phyloP scores from a whole-genome alignment of 2,797 vertebrate species.

The Tokudaia muenninki region DNA sequence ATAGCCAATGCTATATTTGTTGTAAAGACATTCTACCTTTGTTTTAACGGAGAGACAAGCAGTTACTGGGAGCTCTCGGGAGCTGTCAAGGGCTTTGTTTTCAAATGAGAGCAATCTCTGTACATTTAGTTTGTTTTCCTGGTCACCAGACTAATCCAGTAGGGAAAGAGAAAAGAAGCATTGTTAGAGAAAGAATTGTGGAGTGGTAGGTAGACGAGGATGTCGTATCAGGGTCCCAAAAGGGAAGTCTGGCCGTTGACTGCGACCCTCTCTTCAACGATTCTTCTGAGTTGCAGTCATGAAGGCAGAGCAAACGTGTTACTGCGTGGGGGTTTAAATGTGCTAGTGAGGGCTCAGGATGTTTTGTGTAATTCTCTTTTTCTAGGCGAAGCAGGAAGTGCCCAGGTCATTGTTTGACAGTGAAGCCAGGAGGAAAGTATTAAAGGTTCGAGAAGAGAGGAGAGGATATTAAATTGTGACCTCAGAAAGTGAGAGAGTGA shows the following conservation, averaged over 20 bases:
- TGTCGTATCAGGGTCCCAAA: neutral
- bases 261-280: neutral
- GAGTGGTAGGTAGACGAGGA: neutral
- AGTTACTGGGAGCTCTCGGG: neutral
- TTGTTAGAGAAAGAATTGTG: neutral
- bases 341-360: neutral
- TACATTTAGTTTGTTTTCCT: conserved; percentile 36
- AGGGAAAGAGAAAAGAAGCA: neutral
- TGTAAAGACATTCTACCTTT: conserved; percentile 6
- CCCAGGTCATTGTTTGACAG: conserved; percentile 4
- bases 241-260: conserved; percentile 3
- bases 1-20: neutral
- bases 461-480: conserved; percentile 46
- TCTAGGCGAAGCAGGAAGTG: conserved; percentile 25
- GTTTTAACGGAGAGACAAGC: neutral
- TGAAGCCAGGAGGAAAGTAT: conserved; percentile 6
- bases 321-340: neutral
- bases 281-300: neutral
- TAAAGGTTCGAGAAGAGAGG: conserved; percentile 40
- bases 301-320: neutral
- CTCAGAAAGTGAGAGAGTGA: conserved; percentile 7
- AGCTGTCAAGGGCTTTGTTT: conserved; percentile 19
- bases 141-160: conserved; percentile 26
- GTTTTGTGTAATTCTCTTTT: conserved; percentile 41
- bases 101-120: conserved; percentile 28